A percentile compares a stretch with the other conserved stretches of the same genome.
These are phyloP conservation scores for Urocynchramus pylzowi DNA, from an alignment of 2,113 vertebrate species.

Conservation along the genomic window DNA sequence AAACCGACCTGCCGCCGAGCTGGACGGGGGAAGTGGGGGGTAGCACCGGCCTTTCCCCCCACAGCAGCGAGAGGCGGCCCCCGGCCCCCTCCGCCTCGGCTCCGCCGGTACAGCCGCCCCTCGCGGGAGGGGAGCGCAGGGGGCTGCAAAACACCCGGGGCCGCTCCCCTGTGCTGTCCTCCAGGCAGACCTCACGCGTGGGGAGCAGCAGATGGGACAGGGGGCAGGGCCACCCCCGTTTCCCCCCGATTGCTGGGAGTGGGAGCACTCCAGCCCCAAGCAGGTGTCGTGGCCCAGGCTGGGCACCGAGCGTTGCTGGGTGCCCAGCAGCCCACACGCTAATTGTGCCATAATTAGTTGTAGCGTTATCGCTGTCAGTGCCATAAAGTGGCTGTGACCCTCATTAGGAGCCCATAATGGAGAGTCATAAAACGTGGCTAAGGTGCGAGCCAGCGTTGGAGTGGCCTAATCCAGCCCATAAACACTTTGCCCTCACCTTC, in stretches of 20 bases:
- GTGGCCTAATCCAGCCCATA: constrained; percentile 44
- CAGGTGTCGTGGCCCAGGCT: background rate
- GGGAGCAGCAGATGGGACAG: background rate
- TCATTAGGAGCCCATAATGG: constrained; percentile 61
- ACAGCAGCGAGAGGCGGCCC: background rate
- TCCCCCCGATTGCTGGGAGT: background rate
- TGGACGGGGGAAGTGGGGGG: background rate
- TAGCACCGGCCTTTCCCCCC: background rate
- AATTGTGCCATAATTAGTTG: constrained; percentile 52
- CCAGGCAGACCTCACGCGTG: background rate
- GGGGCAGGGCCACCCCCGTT: background rate
- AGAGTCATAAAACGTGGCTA: constrained; percentile 5
- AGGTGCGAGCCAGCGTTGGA: background rate
- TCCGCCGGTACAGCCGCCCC: background rate
- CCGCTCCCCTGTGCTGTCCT: background rate
- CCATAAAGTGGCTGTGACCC: constrained; percentile 59
- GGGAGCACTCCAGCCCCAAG: background rate
- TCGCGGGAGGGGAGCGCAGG: background rate
- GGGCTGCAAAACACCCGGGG: background rate
- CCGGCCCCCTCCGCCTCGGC: background rate
- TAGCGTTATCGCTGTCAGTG: constrained; percentile 39
- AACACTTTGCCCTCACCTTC: constrained; percentile 1
- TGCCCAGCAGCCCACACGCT: background rate
- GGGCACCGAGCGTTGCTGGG: background rate
- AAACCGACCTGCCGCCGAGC: background rate